Percentiles rank a stretch among this genome's conserved stretches.
These are phyloP conservation scores for Zaprionus tsacasi DNA, from an alignment of 1,140 invertebrate genomes.

Conservation along the genomic window DNA sequence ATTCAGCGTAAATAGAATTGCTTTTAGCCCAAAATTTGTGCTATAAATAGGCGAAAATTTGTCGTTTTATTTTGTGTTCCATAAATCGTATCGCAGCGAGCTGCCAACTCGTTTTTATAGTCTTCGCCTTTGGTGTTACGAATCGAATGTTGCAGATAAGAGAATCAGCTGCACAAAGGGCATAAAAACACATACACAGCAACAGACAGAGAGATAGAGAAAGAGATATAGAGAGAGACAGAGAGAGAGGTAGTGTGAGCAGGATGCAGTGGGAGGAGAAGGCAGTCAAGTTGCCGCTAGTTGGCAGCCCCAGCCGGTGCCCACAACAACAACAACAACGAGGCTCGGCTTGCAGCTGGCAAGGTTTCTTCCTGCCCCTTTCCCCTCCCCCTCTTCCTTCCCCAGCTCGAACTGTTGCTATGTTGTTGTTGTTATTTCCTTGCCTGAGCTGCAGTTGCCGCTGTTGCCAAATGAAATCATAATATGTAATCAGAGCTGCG, in stretches of 20 bases:
- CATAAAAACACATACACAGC: constrained; percentile 5
- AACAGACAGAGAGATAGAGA: neutral
- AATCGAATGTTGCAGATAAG: neutral
- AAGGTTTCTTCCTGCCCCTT: neutral
- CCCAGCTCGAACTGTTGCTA: neutral
- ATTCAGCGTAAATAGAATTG: neutral
- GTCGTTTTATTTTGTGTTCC: neutral
- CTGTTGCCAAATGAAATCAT: constrained; percentile 44
- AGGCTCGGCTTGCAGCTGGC: constrained; percentile 1
- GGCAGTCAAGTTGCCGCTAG: constrained; percentile 39
- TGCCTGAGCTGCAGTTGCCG: neutral
- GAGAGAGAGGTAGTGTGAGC: neutral
- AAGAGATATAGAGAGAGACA: neutral
- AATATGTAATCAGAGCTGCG: constrained; percentile 50
- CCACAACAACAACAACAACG: constrained; percentile 20
- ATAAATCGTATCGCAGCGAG: neutral
- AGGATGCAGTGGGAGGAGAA: neutral
- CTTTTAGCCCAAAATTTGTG: neutral
- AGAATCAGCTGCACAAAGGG: neutral
- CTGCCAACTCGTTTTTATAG: neutral
- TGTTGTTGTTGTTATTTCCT: constrained; percentile 32
- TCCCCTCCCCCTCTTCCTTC: too few relatives aligned
- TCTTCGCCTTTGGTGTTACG: neutral
- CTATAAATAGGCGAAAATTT: neutral
- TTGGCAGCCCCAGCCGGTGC: constrained; percentile 33